phyloP scores from a whole-genome alignment of 2,113 vertebrate species.

The Tauraco erythrolophus region DNA sequence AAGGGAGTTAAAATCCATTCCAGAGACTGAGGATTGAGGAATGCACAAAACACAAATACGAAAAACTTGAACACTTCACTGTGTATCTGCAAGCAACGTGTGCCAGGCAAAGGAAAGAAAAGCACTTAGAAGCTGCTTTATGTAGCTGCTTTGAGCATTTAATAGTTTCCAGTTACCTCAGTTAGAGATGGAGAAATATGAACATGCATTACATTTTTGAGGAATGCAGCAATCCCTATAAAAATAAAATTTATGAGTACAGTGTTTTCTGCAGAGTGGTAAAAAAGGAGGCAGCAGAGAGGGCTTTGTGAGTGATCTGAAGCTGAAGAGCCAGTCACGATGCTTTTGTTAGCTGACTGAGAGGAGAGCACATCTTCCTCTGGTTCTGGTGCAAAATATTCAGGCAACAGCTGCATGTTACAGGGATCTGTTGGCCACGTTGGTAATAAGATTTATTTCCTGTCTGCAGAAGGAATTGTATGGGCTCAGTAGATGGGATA shows the following conservation, averaged over 20 bases:
- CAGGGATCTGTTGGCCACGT: fast-evolving
- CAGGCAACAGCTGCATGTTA: background rate
- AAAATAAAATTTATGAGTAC: background rate
- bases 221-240: background rate
- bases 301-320: background rate
- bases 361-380: background rate
- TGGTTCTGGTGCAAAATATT: background rate
- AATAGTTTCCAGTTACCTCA: background rate
- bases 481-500: background rate
- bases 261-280: background rate
- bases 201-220: background rate
- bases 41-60: background rate
- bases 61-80: background rate
- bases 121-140: background rate
- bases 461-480: background rate
- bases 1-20: background rate
- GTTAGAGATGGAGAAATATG: background rate
- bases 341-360: background rate
- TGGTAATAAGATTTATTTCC: background rate
- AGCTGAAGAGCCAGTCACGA: background rate
- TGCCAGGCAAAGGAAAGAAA: background rate
- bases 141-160: background rate
- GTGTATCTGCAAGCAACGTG: background rate
- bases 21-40: background rate
- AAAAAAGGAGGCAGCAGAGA: background rate